Evolutionary conservation across 2,113 vertebrate species (phyloP), one percentile per base, ranked within the genome.

Genomic region (Aythya baeri): DNA sequence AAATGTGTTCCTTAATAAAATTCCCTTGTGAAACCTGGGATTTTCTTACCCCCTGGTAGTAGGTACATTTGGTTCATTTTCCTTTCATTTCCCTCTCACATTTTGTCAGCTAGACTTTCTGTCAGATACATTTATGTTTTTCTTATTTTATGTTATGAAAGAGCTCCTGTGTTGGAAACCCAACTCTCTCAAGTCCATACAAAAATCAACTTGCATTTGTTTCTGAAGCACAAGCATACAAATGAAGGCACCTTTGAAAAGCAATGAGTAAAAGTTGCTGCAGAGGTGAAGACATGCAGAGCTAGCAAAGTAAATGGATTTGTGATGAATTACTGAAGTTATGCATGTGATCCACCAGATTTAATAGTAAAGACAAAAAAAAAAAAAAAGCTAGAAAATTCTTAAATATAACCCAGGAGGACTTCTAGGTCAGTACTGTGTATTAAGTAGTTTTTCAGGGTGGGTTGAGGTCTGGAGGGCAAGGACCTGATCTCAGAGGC

Each of bases 61-160:
- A 17, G 23, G 18, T 72, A 67, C n/a, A 32, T 87, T 82, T 57
- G 4, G 11, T 70, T 79, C 52, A 79, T 82, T 81, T 82, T 55
- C 16, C 22, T 81, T 74, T 72, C 2, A 74, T 79, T 88, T 75
- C n/a, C 62, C 14, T 66, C 52, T 44, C 41, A 52, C 0, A 2
- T 82, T 88, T 87, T 68, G n/a, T 86, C 49, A 93, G 11, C 18
- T 67, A 76, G 54, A 50, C 36, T 76, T 87, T 67, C 58, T 38
- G 31, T 44, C 55, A 90, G 23, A 13, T 49, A 80, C 11, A 6
- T 80, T 17, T 38, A 43, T 0, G 2, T 14, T 59, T 88, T 72
- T 65, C 71, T 65, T 61, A 29, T 7, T 91, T 88, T 66, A 71
- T 1, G 2, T 66, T 41, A 16, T 83, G 63, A 83, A 93, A 91